A percentile compares a stretch with the other conserved stretches of the same genome.
phyloP scores from a whole-genome alignment of 2,113 vertebrate species.

The Albula goreensis region DNA sequence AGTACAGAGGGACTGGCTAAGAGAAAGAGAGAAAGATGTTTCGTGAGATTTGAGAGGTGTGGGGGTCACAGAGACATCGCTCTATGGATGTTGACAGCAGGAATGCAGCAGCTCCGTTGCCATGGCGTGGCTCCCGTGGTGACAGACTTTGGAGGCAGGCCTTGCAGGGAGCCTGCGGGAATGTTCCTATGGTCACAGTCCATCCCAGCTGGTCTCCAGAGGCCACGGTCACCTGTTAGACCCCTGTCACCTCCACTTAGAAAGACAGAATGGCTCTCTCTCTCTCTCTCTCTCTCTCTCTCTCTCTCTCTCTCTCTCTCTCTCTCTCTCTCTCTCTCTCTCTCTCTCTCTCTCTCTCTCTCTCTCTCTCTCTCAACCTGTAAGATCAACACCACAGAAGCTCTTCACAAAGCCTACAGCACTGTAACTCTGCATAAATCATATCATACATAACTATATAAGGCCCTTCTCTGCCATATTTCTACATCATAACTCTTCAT shows the following conservation, averaged over 20 bases:
- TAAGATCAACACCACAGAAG: background rate
- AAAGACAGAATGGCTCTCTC: slow-evolving; percentile 32
- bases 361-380: background rate
- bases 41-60: background rate
- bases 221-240: slow-evolving; percentile 57
- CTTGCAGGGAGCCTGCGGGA: slow-evolving; percentile 74
- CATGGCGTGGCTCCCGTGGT: slow-evolving; percentile 49
- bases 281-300: slow-evolving; percentile 11
- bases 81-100: slow-evolving; percentile 30
- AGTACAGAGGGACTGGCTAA: background rate
- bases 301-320: slow-evolving; percentile 16
- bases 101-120: slow-evolving; percentile 39
- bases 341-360: slow-evolving; percentile 13
- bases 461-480: too few relatives aligned
- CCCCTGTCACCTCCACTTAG: slow-evolving; percentile 73
- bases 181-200: slow-evolving; percentile 65
- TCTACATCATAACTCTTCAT: too few relatives aligned
- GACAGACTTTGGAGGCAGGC: slow-evolving; percentile 56
- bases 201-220: slow-evolving; percentile 44
- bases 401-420: background rate
- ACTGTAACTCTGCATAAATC: background rate
- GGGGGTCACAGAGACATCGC: slow-evolving; percentile 39
- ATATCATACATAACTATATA: background rate
- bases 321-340: slow-evolving; percentile 16
- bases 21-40: background rate